phyloP scores from a whole-genome alignment of 2,797 vertebrate species.

The Lates japonicus region DNA sequence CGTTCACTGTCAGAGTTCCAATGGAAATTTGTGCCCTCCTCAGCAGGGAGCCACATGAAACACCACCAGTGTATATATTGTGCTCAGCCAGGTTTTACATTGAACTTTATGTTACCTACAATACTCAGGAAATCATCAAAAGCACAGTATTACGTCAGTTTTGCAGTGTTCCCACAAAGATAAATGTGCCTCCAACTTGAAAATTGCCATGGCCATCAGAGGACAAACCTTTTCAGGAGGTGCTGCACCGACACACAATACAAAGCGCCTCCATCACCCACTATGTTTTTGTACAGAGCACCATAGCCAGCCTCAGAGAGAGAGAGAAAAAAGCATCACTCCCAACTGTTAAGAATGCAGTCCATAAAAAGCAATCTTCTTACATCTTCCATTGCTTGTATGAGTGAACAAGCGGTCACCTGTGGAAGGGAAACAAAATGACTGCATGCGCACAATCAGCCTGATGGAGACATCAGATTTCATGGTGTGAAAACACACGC shows the following conservation, averaged over 20 bases:
- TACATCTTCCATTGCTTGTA: slow-evolving; percentile 30
- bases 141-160: slow-evolving; percentile 3
- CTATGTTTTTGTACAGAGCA: slow-evolving; percentile 17
- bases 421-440: slow-evolving; percentile 62
- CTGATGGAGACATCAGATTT: slow-evolving; percentile 55
- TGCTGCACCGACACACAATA: slow-evolving; percentile 26
- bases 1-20: slow-evolving; percentile 39
- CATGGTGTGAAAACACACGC: not conserved
- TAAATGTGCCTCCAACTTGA: slow-evolving; percentile 22
- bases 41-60: slow-evolving; percentile 53
- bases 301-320: not conserved
- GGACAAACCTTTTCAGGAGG: slow-evolving; percentile 37
- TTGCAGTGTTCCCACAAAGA: slow-evolving; percentile 26
- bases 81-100: not conserved
- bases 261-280: slow-evolving; percentile 24
- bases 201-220: slow-evolving; percentile 30
- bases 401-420: slow-evolving; percentile 59
- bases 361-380: slow-evolving; percentile 69
- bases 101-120: slow-evolving; percentile 31
- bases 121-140: slow-evolving; percentile 18
- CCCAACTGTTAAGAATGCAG: slow-evolving; percentile 30
- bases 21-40: slow-evolving; percentile 47
- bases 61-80: not conserved
- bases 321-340: not conserved
- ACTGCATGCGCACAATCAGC: slow-evolving; percentile 44